Conservation (phyloP, 2,113 vertebrate genomes). For the Aepyceros melampus region DNA sequence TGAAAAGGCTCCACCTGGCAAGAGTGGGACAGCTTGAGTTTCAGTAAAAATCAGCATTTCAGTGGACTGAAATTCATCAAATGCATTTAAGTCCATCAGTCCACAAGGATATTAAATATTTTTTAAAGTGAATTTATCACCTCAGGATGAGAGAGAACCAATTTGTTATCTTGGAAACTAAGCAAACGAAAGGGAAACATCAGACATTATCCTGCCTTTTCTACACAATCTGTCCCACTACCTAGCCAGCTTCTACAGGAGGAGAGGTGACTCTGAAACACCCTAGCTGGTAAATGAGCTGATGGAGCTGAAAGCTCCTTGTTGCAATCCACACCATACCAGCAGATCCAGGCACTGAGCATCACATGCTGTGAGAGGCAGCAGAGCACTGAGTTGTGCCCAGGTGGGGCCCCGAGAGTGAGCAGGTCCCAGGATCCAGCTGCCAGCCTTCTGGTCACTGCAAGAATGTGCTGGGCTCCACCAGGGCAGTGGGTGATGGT, state of each 20-base stretch:
- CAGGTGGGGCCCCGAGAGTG: not conserved
- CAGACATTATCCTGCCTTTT: not conserved
- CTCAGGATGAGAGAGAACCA: not conserved
- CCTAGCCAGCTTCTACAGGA: fast-evolving
- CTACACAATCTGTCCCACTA: not conserved
- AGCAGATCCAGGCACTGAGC: not conserved
- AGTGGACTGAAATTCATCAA: not conserved
- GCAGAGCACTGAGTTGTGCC: not conserved
- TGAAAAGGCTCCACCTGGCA: not conserved
- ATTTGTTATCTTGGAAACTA: not conserved
- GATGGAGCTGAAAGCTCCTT: too few species aligned
- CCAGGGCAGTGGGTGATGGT: fast-evolving
- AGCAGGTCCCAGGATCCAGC: not conserved
- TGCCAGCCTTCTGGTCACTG: fast-evolving
- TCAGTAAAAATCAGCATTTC: not conserved
- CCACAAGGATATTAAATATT: not conserved
- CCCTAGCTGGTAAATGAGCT: not conserved
- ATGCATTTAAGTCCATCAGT: not conserved
- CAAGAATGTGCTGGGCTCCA: too few species aligned
- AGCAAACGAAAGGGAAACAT: not conserved
- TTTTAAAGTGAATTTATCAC: not conserved
- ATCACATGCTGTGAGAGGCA: fast-evolving
- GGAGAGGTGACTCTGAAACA: not conserved
- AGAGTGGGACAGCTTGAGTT: not conserved
- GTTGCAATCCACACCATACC: too few species aligned